Conservation (phyloP, 1,140 invertebrate genomes). For the Bombus huntii region DNA sequence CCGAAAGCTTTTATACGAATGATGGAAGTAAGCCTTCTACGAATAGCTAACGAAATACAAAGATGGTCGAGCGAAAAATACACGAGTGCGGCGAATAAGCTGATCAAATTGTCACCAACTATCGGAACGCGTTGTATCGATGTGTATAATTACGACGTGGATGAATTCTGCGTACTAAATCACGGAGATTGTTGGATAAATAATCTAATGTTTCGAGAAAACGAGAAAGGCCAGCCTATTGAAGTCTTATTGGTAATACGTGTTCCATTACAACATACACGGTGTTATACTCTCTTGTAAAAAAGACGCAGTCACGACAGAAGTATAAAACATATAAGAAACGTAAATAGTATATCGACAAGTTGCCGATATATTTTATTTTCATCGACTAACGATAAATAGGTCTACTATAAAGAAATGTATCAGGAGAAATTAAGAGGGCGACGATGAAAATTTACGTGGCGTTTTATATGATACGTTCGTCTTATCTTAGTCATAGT, state of each 20-base stretch:
- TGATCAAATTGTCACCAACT: conserved; percentile 68
- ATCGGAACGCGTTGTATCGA: conserved; percentile 64
- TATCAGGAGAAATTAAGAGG: too few species aligned
- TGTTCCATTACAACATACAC: neutral
- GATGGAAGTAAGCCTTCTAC: conserved; percentile 52
- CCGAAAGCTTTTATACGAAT: conserved; percentile 43
- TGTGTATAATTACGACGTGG: conserved; percentile 69
- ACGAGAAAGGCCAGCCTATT: conserved; percentile 39
- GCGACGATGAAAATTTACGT: too few species aligned
- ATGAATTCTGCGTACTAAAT: conserved; percentile 72
- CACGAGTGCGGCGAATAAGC: conserved; percentile 64
- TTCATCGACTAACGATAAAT: too few species aligned
- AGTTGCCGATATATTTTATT: too few species aligned
- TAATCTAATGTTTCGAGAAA: conserved; percentile 71
- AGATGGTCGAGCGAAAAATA: conserved; percentile 54
- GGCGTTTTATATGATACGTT: too few species aligned
- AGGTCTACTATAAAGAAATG: too few species aligned
- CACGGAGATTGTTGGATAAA: conserved; percentile 77
- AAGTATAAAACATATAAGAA: too few species aligned
- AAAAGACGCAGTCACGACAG: too few species aligned
- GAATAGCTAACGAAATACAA: conserved; percentile 36
- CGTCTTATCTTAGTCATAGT: too few species aligned
- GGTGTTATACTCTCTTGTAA: neutral
- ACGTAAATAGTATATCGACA: too few species aligned
- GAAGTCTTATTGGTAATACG: conserved; percentile 62